Evolutionary conservation across 2,797 vertebrate species (phyloP).

Genomic region (Lepilemur septentrionalis): DNA sequence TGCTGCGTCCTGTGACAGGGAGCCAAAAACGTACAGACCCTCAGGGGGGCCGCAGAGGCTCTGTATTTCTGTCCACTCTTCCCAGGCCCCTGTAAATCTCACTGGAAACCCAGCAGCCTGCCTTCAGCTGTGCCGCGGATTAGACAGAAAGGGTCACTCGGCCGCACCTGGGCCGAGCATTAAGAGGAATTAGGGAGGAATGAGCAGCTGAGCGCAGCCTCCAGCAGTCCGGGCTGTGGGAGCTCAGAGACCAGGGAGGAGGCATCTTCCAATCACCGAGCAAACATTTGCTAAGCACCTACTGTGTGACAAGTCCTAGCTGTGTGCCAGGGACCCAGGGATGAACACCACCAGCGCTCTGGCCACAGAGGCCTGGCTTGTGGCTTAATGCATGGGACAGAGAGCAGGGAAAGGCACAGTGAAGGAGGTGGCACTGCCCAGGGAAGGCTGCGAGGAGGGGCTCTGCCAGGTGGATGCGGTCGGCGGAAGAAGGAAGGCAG

Average conservation of each 20-base stretch:
- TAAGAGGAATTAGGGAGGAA: background rate
- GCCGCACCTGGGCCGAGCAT: background rate
- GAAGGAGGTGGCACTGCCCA: rapidly evolving
- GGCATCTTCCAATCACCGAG: rapidly evolving
- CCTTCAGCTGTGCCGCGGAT: background rate
- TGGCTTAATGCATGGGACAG: background rate
- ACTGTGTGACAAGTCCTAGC: background rate
- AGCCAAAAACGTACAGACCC: background rate
- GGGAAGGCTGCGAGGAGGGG: too few species aligned
- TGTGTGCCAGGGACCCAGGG: background rate
- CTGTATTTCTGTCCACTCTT: rapidly evolving
- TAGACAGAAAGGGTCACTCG: background rate
- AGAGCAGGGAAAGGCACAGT: rapidly evolving
- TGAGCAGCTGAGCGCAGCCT: background rate
- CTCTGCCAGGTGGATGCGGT: rapidly evolving
- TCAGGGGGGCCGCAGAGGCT: background rate
- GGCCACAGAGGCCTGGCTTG: background rate
- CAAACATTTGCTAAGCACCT: background rate
- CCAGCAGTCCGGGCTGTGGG: background rate
- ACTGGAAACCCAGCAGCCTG: background rate
- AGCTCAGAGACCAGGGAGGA: too few species aligned
- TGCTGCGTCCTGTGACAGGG: rapidly evolving
- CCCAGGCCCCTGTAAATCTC: background rate
- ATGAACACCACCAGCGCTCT: too few species aligned
- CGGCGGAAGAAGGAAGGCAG: too few species aligned